Evolutionary conservation across 2,797 vertebrate species (phyloP), one percentile per base, ranked within the genome.

Genomic region (Glossophaga mutica): DNA sequence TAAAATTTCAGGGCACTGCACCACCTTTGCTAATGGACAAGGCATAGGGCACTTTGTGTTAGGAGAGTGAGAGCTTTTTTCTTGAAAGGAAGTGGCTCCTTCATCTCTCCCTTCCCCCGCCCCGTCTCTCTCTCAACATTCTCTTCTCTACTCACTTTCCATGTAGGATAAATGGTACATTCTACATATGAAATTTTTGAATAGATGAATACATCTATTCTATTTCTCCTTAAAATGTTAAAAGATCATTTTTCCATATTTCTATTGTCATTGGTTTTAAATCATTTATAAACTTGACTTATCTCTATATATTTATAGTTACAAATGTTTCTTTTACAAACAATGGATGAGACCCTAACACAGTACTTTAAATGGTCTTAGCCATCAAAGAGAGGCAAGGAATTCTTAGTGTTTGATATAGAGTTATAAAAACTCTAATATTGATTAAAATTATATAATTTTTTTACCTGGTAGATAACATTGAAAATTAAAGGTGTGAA

Each of bases 241-340:
- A 74, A 86, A 46, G 3, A 76, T 67, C 50, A 39, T 76, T 90
- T 88, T 90, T 48, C 2, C 4, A 14, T 9, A 22, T 77, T 87
- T 67, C 22, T 79, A 73, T 94, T 74, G n/a, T 42, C 57, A 81
- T 70, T 87, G 24, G 24, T 91, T 87, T 18, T 79, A 84, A 87
- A 16, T 55, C 6, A 39, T 92, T 62, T 46, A 55, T 50, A 81
- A 65, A 39, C 15, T n/a, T 82, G 52, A 14, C 8, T 89, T 93
- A 71, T 62, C 46, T 77, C 44, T 9, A 48, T 5, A 50, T 65
- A 39, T 55, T 55, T 29, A 79, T 14, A 84, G 39, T 59, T 94
- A 71, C 3, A 85, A 21, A 81, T 46, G 6, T 94, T 81, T 91
- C 59, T 70, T 88, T 89, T 34, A 94, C 10, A 88, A 93, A 88